Base-by-base conservation (phyloP, 2,888 invertebrate species). In the Laothoe populi region DNA sequence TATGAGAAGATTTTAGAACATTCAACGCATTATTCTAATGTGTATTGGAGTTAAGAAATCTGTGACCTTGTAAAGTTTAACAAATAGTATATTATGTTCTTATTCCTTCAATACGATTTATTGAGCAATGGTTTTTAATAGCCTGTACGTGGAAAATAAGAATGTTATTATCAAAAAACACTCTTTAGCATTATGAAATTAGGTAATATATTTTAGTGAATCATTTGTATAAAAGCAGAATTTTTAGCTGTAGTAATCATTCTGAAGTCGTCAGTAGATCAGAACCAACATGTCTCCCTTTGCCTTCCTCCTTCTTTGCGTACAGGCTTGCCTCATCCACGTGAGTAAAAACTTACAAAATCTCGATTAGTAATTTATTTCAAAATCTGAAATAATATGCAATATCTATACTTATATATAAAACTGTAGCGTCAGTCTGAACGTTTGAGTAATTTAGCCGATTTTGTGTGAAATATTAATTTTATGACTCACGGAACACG, bases 221-320 rank as follows among this genome's bases (percentile, higher is more conserved):
- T 24, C 5, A 16, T 24, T 38, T 38, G 11, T 53, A 61, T 61
- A 61, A 24, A 61, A 61, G 31, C 26, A 24, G 11, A 13, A 4
- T 19, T 26, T 2, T 40, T 7, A 1, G 16, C 11, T 7, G 19
- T 19, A 8, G n/a, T 13, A 26, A 19, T 42, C 26, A 61, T 53
- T 53, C 42, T 57, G 26, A 19, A 31, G 44, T 35, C 38, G 23
- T 13, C 61, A 46, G 60, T 65, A 63, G 62, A 65, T 64, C 58
- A 57, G 4, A 57, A 63, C 63, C 63, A 65, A 67, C 23, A 70
- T 70, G 68, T 61, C 63, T 58, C 59, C 68, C 61, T 64, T 69
- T 45, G 64, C 67, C 24, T 11, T 70, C 42, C 46, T 74, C 13
- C 59, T 74, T 24, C 62, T 73, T 60, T 73, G 71, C 69, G 62